Evolutionary conservation across 2,113 vertebrate genomes (phyloP).

Genomic region (Mesitornis unicolor): DNA sequence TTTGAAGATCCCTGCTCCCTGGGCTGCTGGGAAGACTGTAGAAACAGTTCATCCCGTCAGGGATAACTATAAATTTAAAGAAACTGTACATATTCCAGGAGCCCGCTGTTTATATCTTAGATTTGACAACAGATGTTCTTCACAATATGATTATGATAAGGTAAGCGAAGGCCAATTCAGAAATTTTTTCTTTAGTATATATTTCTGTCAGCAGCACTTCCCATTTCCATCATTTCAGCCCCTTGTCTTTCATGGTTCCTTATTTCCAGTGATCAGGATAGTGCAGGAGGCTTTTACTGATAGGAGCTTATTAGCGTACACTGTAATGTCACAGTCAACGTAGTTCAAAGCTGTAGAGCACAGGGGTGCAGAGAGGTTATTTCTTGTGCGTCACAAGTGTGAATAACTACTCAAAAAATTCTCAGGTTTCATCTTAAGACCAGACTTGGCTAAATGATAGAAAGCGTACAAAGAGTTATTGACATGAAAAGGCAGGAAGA

Average conservation of each 20-base stretch:
- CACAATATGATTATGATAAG: conserved; percentile 99
- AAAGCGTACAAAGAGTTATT: not conserved
- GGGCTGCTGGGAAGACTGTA: conserved; percentile 97
- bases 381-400: not conserved
- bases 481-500: not conserved
- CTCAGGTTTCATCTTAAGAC: not conserved
- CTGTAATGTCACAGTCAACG: not conserved
- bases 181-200: not conserved
- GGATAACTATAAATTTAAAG: conserved; percentile 99
- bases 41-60: conserved; percentile 96
- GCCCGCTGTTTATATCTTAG: conserved; percentile 95
- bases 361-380: not conserved
- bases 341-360: not conserved
- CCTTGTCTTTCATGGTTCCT: not conserved
- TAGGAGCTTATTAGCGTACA: not conserved
- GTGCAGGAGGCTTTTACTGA: not conserved
- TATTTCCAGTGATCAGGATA: not conserved
- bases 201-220: not conserved
- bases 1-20: conserved; percentile 96
- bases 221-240: conserved; percentile 37
- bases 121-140: conserved; percentile 96
- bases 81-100: conserved; percentile 96
- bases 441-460: not conserved
- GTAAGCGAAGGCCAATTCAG: conserved; percentile 64
- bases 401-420: not conserved